A percentile compares a stretch with the other conserved stretches of the same genome.
phyloP scores from a whole-genome alignment of 2,888 invertebrate genomes.

The Agrochola lychnidis region DNA sequence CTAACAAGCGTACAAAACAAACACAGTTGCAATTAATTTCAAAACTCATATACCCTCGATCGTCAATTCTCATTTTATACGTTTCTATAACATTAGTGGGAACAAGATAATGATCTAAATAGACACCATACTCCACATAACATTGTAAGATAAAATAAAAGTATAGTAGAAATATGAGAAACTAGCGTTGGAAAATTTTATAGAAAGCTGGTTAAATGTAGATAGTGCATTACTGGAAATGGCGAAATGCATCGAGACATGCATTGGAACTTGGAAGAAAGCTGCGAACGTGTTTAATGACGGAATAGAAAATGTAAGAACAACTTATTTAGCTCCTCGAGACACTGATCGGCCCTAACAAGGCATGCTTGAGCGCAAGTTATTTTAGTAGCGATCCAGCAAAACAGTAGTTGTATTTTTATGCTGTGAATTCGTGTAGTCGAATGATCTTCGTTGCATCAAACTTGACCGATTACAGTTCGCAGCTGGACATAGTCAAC shows the following conservation, averaged over 20 bases:
- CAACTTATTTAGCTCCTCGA: conserved; percentile 18
- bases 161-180: conserved; percentile 39
- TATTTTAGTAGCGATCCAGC: conserved; percentile 6
- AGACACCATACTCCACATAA: conserved; percentile 51
- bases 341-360: neutral
- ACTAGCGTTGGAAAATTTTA: conserved; percentile 21
- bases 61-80: conserved; percentile 23
- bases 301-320: conserved; percentile 41
- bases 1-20: conserved; percentile 12
- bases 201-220: conserved; percentile 52
- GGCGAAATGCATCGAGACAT: conserved; percentile 31
- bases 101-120: conserved; percentile 44
- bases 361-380: conserved; percentile 3
- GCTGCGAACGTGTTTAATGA: conserved; percentile 29
- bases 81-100: conserved; percentile 31
- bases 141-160: conserved; percentile 43
- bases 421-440: neutral
- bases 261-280: conserved; percentile 49
- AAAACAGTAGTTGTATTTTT: neutral
- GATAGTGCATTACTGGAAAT: conserved; percentile 40
- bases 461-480: neutral
- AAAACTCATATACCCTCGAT: conserved; percentile 22
- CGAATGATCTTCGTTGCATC: neutral
- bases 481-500: neutral
- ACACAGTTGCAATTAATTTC: conserved; percentile 24